Evolutionary conservation across 2,888 invertebrate genomes (phyloP), one percentile per base, ranked within the genome.

Genomic region (Galeruca laticollis): DNA sequence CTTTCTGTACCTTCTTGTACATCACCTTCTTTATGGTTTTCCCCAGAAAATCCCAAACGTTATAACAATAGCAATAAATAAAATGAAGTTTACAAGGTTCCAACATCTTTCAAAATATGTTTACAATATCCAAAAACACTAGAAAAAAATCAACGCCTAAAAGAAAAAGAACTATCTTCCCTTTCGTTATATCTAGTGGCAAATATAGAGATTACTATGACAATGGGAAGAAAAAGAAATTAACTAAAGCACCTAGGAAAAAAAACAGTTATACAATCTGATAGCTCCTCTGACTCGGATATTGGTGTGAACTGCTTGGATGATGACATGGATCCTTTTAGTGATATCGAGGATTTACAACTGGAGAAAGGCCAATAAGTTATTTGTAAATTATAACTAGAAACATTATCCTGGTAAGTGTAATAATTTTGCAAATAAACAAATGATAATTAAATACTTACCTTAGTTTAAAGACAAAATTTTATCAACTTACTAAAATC

Each of bases 81-180:
- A 40, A 59, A 35, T 59, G 37, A 59, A 59, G 59, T 15, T 2
- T 59, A 37, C 40, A 37, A 59, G 35, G 59, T 59, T 20, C 59
- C 37, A 9, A 59, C 59, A 35, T 21, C 59, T 15, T 59, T 59
- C 9, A 59, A 59, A 40, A 59, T 26, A 31, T 56, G 56, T 56
- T 35, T 56, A 56, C 56, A 6, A n/a, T 56, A 26, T 31, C 56
- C 56, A 2, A 35, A 31, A 33, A n/a, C n/a, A n/a, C n/a, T n/a
- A 35, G 26, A 1, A 56, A 56, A 31, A 26, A 15, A 15, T 15
- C 26, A 4, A 8, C 33, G 5, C 56, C 56, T 56, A 56, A 10
- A 56, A 56, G 56, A 56, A 56, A 56, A 56, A 15, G 26, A n/a
- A n/a, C n/a, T n/a, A 33, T 59, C 37, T 40, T 59, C 37, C 40